Evolutionary conservation across 2,113 vertebrate genomes (phyloP).

Genomic region (Myotis lucifugus): DNA sequence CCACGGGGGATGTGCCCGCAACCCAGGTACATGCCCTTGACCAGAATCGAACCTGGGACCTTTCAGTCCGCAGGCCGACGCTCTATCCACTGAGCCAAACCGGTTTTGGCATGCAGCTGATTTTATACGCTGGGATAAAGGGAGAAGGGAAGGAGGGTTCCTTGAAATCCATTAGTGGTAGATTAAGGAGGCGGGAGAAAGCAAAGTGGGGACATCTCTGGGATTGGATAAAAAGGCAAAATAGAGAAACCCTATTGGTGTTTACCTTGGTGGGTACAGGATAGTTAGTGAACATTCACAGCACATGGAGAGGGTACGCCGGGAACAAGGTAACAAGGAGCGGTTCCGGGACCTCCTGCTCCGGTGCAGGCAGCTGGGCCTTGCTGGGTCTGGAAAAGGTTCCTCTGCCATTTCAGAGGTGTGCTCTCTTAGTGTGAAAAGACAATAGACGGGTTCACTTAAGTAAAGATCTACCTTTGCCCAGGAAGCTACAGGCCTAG

Average conservation of each 20-base stretch:
- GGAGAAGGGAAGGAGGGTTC: background rate
- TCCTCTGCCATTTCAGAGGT: background rate
- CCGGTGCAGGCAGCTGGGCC: background rate
- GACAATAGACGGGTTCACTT: background rate
- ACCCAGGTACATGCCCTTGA: too few relatives aligned
- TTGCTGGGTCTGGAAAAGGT: background rate
- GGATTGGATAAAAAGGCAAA: background rate
- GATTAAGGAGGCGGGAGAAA: background rate
- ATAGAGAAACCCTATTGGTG: background rate
- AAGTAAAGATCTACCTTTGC: background rate
- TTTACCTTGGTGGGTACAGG: background rate
- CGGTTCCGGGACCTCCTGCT: background rate
- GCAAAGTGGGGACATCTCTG: background rate
- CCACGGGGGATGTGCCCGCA: too few relatives aligned
- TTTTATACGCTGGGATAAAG: background rate
- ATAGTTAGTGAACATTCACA: background rate
- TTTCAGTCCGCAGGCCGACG: too few relatives aligned
- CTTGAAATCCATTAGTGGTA: background rate
- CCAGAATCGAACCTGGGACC: too few relatives aligned
- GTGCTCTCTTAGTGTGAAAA: background rate
- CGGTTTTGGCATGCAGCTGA: background rate
- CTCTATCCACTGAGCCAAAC: too few relatives aligned
- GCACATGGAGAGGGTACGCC: rapidly evolving
- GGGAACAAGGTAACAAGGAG: too few relatives aligned
- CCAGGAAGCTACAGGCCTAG: background rate